These are phyloP conservation scores for Monomorium pharaonis DNA, from an alignment of 1,140 invertebrate genomes.

Conservation along the genomic window DNA sequence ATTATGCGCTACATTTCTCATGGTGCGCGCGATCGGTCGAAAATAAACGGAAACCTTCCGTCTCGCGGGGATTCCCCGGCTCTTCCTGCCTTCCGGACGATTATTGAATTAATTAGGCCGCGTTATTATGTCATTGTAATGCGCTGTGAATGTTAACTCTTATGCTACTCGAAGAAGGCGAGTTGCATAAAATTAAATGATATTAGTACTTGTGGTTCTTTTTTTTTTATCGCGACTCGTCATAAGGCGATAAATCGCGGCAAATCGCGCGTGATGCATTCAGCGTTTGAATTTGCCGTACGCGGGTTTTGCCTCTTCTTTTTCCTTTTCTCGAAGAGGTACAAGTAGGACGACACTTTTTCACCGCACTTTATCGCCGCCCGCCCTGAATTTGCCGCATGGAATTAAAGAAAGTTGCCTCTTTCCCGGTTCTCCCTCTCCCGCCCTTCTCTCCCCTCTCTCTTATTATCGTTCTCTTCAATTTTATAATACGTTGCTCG, in stretches of 20 bases:
- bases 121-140: conserved; percentile 46
- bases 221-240: background rate
- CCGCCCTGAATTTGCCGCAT: conserved; percentile 11
- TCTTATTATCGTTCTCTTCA: conserved; percentile 1
- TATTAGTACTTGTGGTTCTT: background rate
- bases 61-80: background rate
- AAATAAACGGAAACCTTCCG: background rate
- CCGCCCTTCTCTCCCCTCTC: background rate
- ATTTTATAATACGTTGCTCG: background rate
- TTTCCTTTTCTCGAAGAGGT: background rate
- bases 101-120: conserved; percentile 49
- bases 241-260: no score
- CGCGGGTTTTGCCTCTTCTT: background rate
- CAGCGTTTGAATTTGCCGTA: background rate
- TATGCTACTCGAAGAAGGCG: no score
- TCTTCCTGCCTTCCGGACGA: background rate
- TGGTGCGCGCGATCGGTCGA: background rate
- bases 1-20: conserved; percentile 53
- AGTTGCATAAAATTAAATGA: background rate
- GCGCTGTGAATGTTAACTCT: background rate
- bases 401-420: conserved; percentile 4
- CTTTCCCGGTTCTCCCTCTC: background rate
- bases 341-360: conserved; percentile 21
- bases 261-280: background rate
- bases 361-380: background rate